Base-by-base conservation (phyloP, 2,113 vertebrate species). In the Hydrolagus affinis region DNA sequence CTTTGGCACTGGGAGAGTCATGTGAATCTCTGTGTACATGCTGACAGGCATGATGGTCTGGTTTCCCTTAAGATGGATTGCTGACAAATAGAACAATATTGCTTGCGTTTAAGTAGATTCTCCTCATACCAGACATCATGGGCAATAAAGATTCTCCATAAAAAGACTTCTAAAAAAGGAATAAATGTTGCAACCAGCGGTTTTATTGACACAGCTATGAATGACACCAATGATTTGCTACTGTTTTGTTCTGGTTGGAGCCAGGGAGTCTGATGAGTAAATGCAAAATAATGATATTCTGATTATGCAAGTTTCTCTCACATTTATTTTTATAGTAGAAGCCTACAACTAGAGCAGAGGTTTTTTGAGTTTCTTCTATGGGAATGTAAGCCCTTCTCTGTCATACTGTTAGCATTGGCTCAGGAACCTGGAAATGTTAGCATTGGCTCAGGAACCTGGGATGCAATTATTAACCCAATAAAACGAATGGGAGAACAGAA, bases 141-240 rank as follows among this genome's bases (percentile, higher is more conserved):
- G 78, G 78, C 14, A 60, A 83, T 83, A 66, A 83, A 80, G 66
- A 83, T 83, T 83, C 78, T 64, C 78, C 66, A 83, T 83, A 83
- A 83, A 83, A 83, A 83, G 78, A 83, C 78, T 83, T 83, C 78
- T 83, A 83, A 83, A 83, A 83, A 83, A 83, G 78, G 78, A 83
- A 83, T 83, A 83, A 83, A 83, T 83, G 60, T 21, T 83, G 25
- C 66, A 83, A 83, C 78, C 66, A 83, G 78, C 78, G 30, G 62
- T 62, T 83, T 83, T 83, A 83, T 83, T 83, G 78, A 60, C 59
- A 64, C 78, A 83, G 64, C 78, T 66, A 83, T 83, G 78, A 83
- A 83, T 83, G 78, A 75, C 28, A 83, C 78, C 78, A 83, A 66
- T 83, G 78, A 83, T 83, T 83, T 83, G 78, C 78, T 83, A 83